A percentile compares a stretch with the other conserved stretches of the same genome.
phyloP scores from a whole-genome alignment of 2,113 vertebrate species.

The Maccullochella peelii region DNA sequence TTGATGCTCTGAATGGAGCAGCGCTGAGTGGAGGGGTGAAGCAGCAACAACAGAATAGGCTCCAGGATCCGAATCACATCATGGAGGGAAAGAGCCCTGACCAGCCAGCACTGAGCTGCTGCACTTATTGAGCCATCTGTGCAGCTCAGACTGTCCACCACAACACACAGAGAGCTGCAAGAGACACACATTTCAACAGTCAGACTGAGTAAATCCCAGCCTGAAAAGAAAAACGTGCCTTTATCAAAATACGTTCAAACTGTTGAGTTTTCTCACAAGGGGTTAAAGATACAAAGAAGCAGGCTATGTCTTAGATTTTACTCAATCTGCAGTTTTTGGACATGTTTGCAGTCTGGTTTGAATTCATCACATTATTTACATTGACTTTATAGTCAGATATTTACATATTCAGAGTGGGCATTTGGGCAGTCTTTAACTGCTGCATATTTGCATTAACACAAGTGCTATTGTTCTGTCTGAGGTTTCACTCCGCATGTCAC shows the following conservation, averaged over 20 bases:
- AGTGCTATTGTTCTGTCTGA: not conserved
- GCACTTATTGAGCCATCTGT: conserved; percentile 91
- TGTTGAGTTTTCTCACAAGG: not conserved
- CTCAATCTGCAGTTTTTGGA: not conserved
- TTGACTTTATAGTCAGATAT: not conserved
- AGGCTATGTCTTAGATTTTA: not conserved
- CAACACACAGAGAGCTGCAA: conserved; percentile 94
- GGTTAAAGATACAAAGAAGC: not conserved
- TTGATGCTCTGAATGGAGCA: conserved; percentile 89
- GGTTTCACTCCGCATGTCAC: too few species aligned
- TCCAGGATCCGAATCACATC: conserved; percentile 96
- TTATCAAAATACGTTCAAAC: not conserved
- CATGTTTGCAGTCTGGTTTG: not conserved
- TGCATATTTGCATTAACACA: not conserved
- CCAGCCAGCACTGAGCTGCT: conserved; percentile 94
- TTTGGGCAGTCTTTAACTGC: not conserved
- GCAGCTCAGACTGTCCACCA: conserved; percentile 93
- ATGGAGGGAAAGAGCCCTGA: conserved; percentile 91
- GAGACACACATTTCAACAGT: not conserved
- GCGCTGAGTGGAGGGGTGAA: conserved; percentile 94
- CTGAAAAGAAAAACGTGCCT: not conserved
- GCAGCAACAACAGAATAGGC: conserved; percentile 92
- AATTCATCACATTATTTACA: not conserved
- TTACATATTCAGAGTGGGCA: not conserved
- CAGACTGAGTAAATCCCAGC: not conserved